Base-by-base conservation (phyloP, 2,797 vertebrate genomes). In the Yasuhikotakia modesta region DNA sequence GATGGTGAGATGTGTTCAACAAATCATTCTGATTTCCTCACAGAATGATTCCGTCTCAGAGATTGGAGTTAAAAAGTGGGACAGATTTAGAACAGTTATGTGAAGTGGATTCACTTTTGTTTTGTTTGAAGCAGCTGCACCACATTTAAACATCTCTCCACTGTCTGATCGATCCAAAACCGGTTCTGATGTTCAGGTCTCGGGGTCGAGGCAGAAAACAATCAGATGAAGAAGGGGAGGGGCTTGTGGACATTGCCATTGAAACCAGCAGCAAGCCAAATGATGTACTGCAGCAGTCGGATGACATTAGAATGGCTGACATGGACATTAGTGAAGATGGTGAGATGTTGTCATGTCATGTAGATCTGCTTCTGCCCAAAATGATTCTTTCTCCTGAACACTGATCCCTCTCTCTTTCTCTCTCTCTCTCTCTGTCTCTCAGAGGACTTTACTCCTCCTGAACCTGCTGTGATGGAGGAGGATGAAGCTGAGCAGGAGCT, bases 301-400 rank as follows among this genome's bases (percentile, higher is more conserved):
- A 94, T 45, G 95, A 97, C 73, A 85, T 94, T 57, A 91, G 96
- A 0, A 93, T 87, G 80, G 92, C 96, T 32, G 94, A 95, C 79
- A 98, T 98, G 96, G 96, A 96, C 12, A 95, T 98, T 73, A 96
- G 96, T 1, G 96, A 96, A 0, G 94, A 96, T 0, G 93, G 92
- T 89, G 77, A 85, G 88, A 19, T 7, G 1, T 22, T 13, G 39
- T n/a, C 48, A 16, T 21, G 30, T 66, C 21, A n/a, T 8, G 17
- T 68, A 50, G 3, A 12, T 66, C 64, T 3, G 13, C 32, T 53
- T 58, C 53, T 57, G 2, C 24, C 39, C 19, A 22, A 60, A 73
- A 60, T 16, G 76, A 10, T 70, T 58, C 27, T 70, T 45, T 11
- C 8, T 35, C 0, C 50, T 21, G 5, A 14, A 39, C 13, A 50